A percentile compares a stretch with the other conserved stretches of the same genome.
These are phyloP conservation scores for Peromyscus californicus DNA, from an alignment of 2,113 vertebrate genomes.

Conservation along the genomic window DNA sequence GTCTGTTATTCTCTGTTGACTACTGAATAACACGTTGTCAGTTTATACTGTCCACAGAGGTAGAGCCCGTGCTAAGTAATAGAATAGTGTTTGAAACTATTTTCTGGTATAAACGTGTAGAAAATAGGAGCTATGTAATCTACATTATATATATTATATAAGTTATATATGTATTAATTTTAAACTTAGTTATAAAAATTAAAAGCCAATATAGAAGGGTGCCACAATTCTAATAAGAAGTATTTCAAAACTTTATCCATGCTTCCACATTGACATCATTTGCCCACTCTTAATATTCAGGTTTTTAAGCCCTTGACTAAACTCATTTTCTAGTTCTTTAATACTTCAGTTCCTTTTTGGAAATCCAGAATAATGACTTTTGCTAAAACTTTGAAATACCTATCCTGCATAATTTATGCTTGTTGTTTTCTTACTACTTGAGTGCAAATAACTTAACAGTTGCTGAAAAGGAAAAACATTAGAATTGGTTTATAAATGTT, in stretches of 20 bases:
- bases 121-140: background rate
- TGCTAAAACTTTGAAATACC: background rate
- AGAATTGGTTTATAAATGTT: background rate
- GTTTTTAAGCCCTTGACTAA: background rate
- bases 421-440: background rate
- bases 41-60: background rate
- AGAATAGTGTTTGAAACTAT: background rate
- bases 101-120: background rate
- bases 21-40: too few relatives aligned
- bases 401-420: background rate
- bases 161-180: background rate
- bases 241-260: background rate
- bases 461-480: too few relatives aligned
- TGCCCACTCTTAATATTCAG: accelerated
- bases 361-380: background rate
- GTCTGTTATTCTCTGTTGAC: background rate
- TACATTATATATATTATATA: background rate
- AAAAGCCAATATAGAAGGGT: background rate
- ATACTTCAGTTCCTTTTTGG: background rate
- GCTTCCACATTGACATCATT: accelerated
- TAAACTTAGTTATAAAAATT: background rate
- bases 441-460: background rate
- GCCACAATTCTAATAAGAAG: background rate
- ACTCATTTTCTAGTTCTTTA: background rate
- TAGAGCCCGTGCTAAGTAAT: background rate